Base-by-base conservation (phyloP, 1,140 invertebrate genomes). In the Zophobas morio region DNA sequence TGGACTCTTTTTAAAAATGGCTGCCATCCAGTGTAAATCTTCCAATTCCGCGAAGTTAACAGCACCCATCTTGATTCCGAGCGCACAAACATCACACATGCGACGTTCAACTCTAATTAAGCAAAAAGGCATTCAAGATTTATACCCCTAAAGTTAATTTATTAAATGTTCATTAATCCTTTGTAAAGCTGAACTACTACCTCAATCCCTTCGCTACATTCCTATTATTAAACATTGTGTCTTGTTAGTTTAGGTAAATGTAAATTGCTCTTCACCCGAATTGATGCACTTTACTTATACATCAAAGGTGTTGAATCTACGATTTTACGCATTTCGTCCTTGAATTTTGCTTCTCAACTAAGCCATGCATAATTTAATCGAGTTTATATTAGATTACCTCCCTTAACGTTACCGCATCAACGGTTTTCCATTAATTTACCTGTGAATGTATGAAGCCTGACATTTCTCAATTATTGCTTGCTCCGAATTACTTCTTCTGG, bases 401-500 rank as follows among this genome's bases (percentile, higher is more conserved):
- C 60, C 36, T 63, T 56, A 56, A 60, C 56, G 5, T 60, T 32
- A 42, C 39, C 60, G 60, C 60, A 42, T 42, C 60, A 66, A 37
- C 60, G 60, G 39, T 47, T 66, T 66, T 33, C 39, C 40, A 66
- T 66, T 66, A 66, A 40, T 39, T 66, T 66, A 66, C 60, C 60
- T 66, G 60, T 20, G 20, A 20, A 20, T 20, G 20, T 20, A 66
- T 8, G 56, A 46, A 46, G 42, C 35, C 34, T 60, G 32, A 57
- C 54, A 57, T 57, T 35, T 6, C 1, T n/a, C 54, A 60, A 6
- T 60, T 60, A 60, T 60, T 60, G n/a, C 34, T 35, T 39, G 0
- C 36, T 1, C 34, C 33, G 8, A 36, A 20, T 6, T 60, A 1
- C 8, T 60, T 60, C 36, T 60, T 39, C 56, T 46, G 42, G 3